phyloP scores from a whole-genome alignment of 2,797 vertebrate genomes.

The Sebastes diploproa region DNA sequence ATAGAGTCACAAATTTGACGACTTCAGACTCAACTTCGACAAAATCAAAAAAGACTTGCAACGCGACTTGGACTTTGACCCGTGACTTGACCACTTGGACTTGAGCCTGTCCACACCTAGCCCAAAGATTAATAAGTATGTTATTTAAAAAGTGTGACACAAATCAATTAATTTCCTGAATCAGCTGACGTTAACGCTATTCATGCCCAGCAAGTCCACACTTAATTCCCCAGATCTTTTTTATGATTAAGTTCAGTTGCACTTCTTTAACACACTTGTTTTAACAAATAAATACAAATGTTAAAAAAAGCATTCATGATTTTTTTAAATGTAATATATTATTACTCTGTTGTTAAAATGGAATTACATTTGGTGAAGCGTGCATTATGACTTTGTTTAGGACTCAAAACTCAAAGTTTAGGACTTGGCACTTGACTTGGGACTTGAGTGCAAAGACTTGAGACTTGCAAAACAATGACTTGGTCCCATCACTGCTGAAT shows the following conservation, averaged over 20 bases:
- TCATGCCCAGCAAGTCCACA: not conserved
- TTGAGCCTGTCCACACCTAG: not conserved
- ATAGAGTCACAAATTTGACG: not conserved
- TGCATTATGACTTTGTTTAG: not conserved
- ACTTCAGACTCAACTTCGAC: not conserved
- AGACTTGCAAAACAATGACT: not conserved
- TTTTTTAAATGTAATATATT: not conserved
- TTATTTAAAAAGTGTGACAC: not conserved
- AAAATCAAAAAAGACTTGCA: too few species aligned
- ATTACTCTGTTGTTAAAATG: not conserved
- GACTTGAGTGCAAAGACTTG: not conserved
- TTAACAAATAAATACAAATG: too few species aligned
- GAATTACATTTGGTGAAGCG: not conserved
- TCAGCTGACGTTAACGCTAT: too few species aligned
- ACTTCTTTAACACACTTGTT: too few species aligned
- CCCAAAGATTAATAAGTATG: not conserved
- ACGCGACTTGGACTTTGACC: not conserved
- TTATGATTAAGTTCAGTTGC: too few species aligned
- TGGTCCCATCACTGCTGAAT: not conserved
- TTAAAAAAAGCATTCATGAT: not conserved
- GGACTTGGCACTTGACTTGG: not conserved
- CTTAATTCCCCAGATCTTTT: not conserved
- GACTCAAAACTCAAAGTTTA: not conserved
- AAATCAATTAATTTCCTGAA: not conserved
- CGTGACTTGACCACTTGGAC: not conserved